Evolutionary conservation across 1,140 invertebrate genomes (phyloP).

Genomic region (Scylla paramamosain): DNA sequence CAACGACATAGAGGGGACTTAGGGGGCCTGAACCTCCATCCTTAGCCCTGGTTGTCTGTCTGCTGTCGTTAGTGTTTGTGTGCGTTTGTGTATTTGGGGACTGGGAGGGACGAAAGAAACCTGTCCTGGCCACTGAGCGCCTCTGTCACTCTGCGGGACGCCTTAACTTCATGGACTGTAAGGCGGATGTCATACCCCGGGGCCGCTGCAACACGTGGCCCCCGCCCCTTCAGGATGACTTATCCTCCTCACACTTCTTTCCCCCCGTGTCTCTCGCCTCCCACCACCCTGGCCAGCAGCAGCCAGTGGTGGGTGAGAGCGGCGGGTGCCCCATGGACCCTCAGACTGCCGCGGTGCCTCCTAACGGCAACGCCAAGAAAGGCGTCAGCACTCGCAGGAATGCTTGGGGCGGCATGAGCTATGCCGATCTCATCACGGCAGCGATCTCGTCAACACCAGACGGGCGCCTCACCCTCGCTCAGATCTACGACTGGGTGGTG

Average conservation of each 20-base stretch:
- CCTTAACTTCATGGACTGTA: slow-evolving; percentile 57
- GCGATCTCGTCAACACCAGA: slow-evolving; percentile 97
- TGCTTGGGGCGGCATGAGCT: slow-evolving; percentile 99
- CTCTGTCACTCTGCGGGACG: neutral
- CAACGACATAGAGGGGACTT: slow-evolving; percentile 50
- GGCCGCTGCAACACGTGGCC: slow-evolving; percentile 76
- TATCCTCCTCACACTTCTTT: slow-evolving; percentile 51
- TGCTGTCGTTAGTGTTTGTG: slow-evolving; percentile 17
- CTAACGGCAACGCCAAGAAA: slow-evolving; percentile 76
- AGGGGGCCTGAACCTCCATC: slow-evolving; percentile 61
- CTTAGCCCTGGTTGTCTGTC: slow-evolving; percentile 36
- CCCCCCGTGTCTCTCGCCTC: slow-evolving; percentile 25
- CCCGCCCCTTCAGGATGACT: slow-evolving; percentile 58
- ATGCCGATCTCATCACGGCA: slow-evolving; percentile 99
- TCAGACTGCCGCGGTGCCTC: slow-evolving; percentile 38
- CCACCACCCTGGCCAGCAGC: slow-evolving; percentile 42
- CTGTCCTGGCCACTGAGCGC: slow-evolving; percentile 5
- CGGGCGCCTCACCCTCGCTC: slow-evolving; percentile 95
- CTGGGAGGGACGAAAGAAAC: neutral
- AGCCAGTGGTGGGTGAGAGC: slow-evolving; percentile 37
- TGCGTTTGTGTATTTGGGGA: slow-evolving; percentile 30
- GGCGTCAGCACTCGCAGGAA: slow-evolving; percentile 86
- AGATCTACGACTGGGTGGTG: slow-evolving; percentile 99
- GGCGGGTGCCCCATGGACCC: slow-evolving; percentile 24
- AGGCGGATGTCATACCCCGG: slow-evolving; percentile 66